Evolutionary conservation across 2,113 vertebrate genomes (phyloP).

Genomic region (Zapus hudsonius): DNA sequence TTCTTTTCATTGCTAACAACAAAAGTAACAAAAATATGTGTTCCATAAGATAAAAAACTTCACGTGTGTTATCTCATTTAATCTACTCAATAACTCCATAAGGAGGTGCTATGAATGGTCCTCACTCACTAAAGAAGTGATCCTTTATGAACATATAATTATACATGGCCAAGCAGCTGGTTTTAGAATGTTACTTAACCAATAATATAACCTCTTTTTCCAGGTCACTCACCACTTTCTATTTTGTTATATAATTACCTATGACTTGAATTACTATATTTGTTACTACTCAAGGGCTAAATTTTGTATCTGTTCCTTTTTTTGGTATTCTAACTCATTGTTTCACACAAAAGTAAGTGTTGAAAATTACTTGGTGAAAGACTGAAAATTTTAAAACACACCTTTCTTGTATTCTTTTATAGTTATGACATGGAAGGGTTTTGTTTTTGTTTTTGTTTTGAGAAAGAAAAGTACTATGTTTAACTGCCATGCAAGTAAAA

Average conservation of each 20-base stretch:
- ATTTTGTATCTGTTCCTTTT: slow-evolving; percentile 39
- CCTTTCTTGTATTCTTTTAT: slow-evolving; percentile 62
- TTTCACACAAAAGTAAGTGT: slow-evolving; percentile 43
- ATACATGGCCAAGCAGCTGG: not conserved
- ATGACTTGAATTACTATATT: slow-evolving; percentile 41
- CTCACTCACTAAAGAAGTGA: not conserved
- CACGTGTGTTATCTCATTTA: not conserved
- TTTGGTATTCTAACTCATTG: slow-evolving; percentile 43
- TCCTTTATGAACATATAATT: not conserved
- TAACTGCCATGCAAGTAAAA: slow-evolving; percentile 71
- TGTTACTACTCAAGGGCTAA: slow-evolving; percentile 39
- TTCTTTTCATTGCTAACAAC: not conserved
- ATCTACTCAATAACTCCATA: not conserved
- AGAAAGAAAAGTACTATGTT: slow-evolving; percentile 62
- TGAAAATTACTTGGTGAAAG: slow-evolving; percentile 43
- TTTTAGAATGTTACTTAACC: not conserved
- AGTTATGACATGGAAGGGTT: slow-evolving; percentile 60
- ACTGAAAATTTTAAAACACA: slow-evolving; percentile 54
- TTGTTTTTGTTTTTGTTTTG: too few relatives aligned
- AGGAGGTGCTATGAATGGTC: not conserved
- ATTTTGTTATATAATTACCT: slow-evolving; percentile 54
- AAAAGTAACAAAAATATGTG: not conserved
- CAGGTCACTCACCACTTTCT: not conserved
- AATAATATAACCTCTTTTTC: not conserved
- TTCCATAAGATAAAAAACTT: not conserved